Percentiles rank a stretch among this genome's conserved stretches.
phyloP scores from a whole-genome alignment of 2,888 invertebrate genomes.

The Oscheius sp. region DNA sequence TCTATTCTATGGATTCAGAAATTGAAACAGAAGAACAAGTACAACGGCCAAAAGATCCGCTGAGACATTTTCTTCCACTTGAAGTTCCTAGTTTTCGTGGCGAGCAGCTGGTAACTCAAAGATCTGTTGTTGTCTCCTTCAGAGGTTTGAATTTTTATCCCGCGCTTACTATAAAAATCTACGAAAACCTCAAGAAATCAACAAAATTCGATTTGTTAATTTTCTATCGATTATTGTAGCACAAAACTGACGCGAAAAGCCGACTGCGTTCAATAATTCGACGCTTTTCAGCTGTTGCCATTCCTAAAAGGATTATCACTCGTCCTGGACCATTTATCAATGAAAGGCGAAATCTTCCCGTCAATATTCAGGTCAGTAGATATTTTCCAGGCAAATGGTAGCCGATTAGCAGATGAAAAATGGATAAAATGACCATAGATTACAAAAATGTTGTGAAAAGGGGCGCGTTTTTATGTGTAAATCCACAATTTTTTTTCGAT shows the following conservation, averaged over 20 bases:
- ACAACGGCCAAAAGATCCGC: background rate
- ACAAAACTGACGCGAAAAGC: no score
- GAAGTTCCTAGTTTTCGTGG: constrained; percentile 11
- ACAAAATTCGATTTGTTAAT: no score
- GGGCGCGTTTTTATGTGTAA: no score
- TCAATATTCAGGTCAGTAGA: background rate
- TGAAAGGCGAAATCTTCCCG: background rate
- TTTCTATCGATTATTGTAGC: no score
- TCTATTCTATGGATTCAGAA: constrained; percentile 1
- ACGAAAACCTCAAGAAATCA: no score
- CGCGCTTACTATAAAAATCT: no score
- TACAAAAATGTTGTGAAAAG: no score
- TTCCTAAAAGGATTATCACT: background rate
- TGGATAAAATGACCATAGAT: no score
- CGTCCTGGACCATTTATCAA: background rate
- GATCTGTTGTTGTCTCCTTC: background rate
- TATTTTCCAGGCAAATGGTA: no score
- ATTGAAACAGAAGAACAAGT: background rate
- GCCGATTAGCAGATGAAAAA: no score
- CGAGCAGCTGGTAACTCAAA: background rate
- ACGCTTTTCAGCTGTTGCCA: background rate
- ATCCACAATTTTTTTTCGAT: no score
- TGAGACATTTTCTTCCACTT: background rate
- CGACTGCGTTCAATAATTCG: background rate
- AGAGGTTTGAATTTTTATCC: background rate